Percentiles rank a stretch among this genome's conserved stretches.
Evolutionary conservation across 2,797 vertebrate species (phyloP).

Genomic region (Cossypha dichroa): DNA sequence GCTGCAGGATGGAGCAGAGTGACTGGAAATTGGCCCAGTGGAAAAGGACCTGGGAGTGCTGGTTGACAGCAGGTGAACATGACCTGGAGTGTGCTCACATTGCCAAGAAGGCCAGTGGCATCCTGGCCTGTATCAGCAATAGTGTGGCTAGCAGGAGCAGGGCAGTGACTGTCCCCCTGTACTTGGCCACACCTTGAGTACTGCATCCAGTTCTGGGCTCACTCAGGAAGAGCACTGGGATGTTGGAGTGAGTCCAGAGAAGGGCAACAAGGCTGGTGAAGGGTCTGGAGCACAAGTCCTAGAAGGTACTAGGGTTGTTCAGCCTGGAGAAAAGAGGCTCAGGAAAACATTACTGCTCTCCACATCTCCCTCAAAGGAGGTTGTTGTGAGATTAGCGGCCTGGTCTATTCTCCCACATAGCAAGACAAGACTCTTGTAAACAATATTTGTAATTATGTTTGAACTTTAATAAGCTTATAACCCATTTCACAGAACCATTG

Average conservation of each 20-base stretch:
- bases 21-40: neutral
- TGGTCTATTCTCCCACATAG: neutral
- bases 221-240: too few species aligned
- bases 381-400: neutral
- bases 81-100: accelerated
- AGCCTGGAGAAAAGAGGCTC: neutral
- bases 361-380: neutral
- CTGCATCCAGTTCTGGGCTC: neutral
- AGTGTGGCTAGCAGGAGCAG: neutral
- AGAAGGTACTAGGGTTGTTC: accelerated
- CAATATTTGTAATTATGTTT: neutral
- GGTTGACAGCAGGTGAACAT: neutral
- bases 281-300: neutral
- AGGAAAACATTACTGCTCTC: neutral
- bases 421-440: neutral
- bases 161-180: neutral
- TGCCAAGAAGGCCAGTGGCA: neutral
- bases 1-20: neutral
- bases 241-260: neutral
- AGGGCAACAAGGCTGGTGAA: neutral
- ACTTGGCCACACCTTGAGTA: accelerated
- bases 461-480: neutral
- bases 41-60: neutral
- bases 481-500: neutral
- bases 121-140: neutral